phyloP scores from a whole-genome alignment of 2,888 invertebrate species.

The Eupithecia abbreviata region DNA sequence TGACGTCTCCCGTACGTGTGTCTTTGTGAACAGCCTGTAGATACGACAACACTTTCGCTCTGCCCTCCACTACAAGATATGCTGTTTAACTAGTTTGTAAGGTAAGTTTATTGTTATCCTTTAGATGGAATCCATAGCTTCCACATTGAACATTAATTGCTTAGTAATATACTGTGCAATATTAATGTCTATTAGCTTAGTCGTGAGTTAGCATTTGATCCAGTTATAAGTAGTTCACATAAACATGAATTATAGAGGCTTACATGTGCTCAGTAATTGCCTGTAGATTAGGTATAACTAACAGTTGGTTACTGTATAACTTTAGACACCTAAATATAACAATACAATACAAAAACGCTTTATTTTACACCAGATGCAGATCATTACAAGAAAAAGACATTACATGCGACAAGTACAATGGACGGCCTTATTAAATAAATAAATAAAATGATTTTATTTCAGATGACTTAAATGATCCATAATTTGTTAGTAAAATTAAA shows the following conservation, averaged over 20 bases:
- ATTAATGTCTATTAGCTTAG: constrained; percentile 6
- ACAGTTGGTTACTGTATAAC: not conserved
- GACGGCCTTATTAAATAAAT: too few species aligned
- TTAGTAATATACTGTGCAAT: not conserved
- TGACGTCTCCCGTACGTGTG: constrained; percentile 63
- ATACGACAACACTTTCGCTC: constrained; percentile 22
- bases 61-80: constrained; percentile 31
- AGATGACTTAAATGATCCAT: too few species aligned
- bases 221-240: not conserved
- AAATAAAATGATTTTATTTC: too few species aligned
- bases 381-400: too few species aligned
- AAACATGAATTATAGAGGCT: constrained; percentile 3
- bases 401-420: too few species aligned
- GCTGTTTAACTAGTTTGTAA: constrained; percentile 2
- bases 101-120: not conserved
- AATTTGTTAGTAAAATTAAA: too few species aligned
- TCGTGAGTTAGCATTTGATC: constrained; percentile 1
- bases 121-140: not conserved
- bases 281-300: not conserved
- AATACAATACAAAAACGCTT: too few species aligned
- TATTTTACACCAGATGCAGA: too few species aligned
- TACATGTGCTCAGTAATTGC: not conserved
- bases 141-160: not conserved
- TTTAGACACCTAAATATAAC: not conserved
- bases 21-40: constrained; percentile 58